A percentile compares a stretch with the other conserved stretches of the same genome.
Conservation (phyloP, 1,140 invertebrate genomes). For the Drosophila ananassae region DNA sequence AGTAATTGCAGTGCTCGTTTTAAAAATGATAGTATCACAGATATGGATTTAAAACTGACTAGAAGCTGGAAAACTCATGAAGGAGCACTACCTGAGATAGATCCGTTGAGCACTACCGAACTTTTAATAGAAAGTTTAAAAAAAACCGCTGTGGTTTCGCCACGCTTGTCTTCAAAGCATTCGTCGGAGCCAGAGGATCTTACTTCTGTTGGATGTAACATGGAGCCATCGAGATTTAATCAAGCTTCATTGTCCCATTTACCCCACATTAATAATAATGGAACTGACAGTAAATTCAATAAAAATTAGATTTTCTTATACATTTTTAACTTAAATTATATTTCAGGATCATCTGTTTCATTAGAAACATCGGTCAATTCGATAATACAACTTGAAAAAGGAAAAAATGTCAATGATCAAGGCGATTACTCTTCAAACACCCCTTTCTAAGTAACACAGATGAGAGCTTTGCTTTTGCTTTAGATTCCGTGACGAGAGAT, state of each 20-base stretch:
- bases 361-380: no score
- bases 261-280: constrained; percentile 46
- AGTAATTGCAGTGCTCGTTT: constrained; percentile 47
- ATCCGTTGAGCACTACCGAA: constrained; percentile 28
- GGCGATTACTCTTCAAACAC: no score
- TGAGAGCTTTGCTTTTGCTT: no score
- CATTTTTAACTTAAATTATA: constrained; percentile 7
- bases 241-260: constrained; percentile 44
- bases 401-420: no score
- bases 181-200: constrained; percentile 23
- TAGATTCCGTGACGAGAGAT: no score
- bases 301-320: neutral
- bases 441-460: no score
- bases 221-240: constrained; percentile 23
- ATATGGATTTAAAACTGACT: constrained; percentile 13
- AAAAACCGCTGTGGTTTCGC: constrained; percentile 35
- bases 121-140: constrained; percentile 50
- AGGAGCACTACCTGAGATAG: constrained; percentile 8
- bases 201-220: neutral
- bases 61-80: constrained; percentile 11
- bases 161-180: constrained; percentile 21
- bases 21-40: constrained; percentile 27
- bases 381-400: no score
- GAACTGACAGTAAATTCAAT: constrained; percentile 47
- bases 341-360: no score